Percentiles rank a stretch among this genome's conserved stretches.
phyloP scores from a whole-genome alignment of 2,888 invertebrate species.

The Leucoma salicis region DNA sequence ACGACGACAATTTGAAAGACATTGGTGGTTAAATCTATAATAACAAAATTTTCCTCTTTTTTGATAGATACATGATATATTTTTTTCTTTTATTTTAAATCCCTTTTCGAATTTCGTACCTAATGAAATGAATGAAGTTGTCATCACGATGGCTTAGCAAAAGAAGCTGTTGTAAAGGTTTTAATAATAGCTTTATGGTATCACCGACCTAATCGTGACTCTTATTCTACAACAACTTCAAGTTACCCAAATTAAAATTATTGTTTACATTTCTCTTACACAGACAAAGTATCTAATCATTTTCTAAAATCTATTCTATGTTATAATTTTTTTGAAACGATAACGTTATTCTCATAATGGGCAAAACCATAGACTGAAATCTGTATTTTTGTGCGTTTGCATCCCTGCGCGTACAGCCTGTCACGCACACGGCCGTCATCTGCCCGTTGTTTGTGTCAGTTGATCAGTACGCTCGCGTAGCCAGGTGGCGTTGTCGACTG shows the following conservation, averaged over 20 bases:
- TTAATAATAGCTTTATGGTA: slow-evolving; percentile 39
- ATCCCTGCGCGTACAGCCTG: slow-evolving; percentile 26
- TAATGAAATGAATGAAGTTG: slow-evolving; percentile 54
- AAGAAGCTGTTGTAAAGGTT: slow-evolving; percentile 30
- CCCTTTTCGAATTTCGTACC: slow-evolving; percentile 72
- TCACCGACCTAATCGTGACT: neutral
- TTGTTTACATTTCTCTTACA: neutral
- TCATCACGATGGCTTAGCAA: slow-evolving; percentile 68
- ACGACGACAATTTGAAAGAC: slow-evolving; percentile 78
- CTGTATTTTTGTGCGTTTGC: slow-evolving; percentile 21
- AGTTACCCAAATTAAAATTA: neutral
- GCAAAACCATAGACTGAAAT: slow-evolving; percentile 28
- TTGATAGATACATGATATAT: slow-evolving; percentile 73
- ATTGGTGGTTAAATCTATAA: slow-evolving; percentile 77
- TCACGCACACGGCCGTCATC: slow-evolving; percentile 40
- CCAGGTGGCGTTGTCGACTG: slow-evolving; percentile 51
- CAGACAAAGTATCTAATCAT: neutral
- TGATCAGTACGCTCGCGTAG: slow-evolving; percentile 44
- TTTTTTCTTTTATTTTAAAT: slow-evolving; percentile 74
- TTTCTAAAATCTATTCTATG: neutral
- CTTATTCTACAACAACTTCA: neutral
- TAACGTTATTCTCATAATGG: slow-evolving; percentile 7
- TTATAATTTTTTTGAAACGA: neutral
- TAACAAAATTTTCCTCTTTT: slow-evolving; percentile 78
- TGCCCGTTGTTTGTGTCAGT: slow-evolving; percentile 42